phyloP scores from a whole-genome alignment of 2,113 vertebrate genomes.

The Callorhinus ursinus region DNA sequence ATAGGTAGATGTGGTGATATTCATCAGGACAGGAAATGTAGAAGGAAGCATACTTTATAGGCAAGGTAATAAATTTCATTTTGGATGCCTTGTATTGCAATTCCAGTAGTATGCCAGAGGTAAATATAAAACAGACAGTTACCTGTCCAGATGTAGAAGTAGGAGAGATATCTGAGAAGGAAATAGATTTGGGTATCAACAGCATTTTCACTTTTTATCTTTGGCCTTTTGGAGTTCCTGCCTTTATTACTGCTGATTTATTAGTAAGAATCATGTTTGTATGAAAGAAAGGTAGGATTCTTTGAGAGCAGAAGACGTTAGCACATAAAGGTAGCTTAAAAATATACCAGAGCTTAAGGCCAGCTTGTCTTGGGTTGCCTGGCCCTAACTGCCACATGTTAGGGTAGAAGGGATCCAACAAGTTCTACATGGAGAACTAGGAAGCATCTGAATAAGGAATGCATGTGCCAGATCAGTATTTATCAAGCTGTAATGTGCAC shows the following conservation, averaged over 20 bases:
- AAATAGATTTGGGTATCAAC: neutral
- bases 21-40: neutral
- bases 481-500: neutral
- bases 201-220: neutral
- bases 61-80: neutral
- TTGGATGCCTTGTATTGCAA: neutral
- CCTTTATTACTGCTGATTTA: neutral
- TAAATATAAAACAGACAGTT: constrained; percentile 31
- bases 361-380: neutral
- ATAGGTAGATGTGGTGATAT: neutral
- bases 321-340: constrained; percentile 26
- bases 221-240: neutral
- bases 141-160: neutral
- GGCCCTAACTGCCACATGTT: neutral
- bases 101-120: neutral
- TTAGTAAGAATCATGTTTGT: neutral
- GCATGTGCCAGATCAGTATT: neutral
- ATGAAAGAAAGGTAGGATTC: neutral
- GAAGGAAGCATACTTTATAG: neutral
- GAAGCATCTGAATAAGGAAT: neutral
- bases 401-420: neutral
- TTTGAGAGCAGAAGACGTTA: neutral
- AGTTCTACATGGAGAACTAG: neutral
- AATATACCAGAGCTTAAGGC: neutral
- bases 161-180: neutral